Percentiles rank a stretch among this genome's conserved stretches.
phyloP scores from a whole-genome alignment of 2,113 vertebrate genomes.

The Stegastes partitus region DNA sequence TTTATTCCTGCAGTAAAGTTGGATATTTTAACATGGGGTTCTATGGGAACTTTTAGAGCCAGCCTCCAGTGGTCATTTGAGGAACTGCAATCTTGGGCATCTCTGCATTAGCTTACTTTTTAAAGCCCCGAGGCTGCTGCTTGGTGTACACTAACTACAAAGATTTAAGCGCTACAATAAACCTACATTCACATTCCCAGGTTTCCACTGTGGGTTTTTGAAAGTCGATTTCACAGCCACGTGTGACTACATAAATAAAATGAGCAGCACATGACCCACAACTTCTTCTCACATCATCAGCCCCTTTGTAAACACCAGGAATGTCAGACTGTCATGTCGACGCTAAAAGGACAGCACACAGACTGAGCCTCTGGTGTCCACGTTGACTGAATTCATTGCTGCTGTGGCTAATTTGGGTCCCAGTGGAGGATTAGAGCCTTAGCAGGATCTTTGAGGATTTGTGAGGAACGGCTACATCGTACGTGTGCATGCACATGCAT shows the following conservation, averaged over 20 bases:
- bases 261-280: conserved; percentile 1
- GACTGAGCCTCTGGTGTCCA: background rate
- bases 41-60: too few species aligned
- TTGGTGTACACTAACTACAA: too few species aligned
- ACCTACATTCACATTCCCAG: too few species aligned
- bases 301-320: conserved; percentile 23
- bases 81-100: too few species aligned
- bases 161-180: too few species aligned
- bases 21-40: too few species aligned
- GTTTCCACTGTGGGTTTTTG: background rate
- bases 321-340: conserved; percentile 12
- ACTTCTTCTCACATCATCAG: conserved; percentile 28
- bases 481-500: conserved; percentile 12
- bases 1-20: background rate
- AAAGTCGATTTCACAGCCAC: background rate
- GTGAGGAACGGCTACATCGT: background rate
- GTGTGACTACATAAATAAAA: conserved; percentile 35
- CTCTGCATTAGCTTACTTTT: too few species aligned
- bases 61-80: too few species aligned
- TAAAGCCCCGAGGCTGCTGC: too few species aligned
- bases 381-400: conserved; percentile 33
- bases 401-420: conserved; percentile 28
- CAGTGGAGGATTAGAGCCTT: conserved; percentile 41
- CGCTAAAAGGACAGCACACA: background rate
- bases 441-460: conserved; percentile 36